These are phyloP conservation scores for Aurelia sp. DNA, from an alignment of 30 jellyfish, hydroid and myxozoan species.

Conservation along the genomic window DNA sequence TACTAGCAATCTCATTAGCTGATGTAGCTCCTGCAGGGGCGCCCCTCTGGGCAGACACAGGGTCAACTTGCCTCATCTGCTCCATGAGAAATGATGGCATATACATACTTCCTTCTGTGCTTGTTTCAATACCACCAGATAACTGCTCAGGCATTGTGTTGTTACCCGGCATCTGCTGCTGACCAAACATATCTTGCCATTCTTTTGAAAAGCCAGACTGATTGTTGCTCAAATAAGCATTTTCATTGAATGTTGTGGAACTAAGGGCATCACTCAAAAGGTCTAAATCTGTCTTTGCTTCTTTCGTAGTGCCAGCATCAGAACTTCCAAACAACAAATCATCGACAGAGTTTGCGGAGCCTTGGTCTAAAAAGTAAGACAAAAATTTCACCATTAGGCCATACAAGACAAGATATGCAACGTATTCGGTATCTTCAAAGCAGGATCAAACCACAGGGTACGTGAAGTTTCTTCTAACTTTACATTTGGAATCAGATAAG, in stretches of 20 bases:
- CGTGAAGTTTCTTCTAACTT: no score
- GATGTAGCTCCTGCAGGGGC: conserved; percentile 78
- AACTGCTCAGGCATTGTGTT: conserved; percentile 4
- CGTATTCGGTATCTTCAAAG: no score
- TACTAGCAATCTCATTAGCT: conserved; percentile 57
- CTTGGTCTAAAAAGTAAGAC: conserved; percentile 17
- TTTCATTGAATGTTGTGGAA: conserved; percentile 70
- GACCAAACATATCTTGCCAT: conserved; percentile 98
- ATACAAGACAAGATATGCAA: no score
- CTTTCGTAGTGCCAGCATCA: conserved; percentile 26
- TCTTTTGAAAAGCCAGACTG: conserved; percentile 79
- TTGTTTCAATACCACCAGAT: conserved; percentile 37
- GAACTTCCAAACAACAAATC: conserved; percentile 87
- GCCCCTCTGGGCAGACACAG: conserved; percentile 66
- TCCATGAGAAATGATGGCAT: conserved; percentile 98
- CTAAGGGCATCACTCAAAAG: conserved; percentile 80
- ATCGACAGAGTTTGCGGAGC: conserved; percentile 75
- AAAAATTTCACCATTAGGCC: no score
- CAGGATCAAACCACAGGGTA: no score
- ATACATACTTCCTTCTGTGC: conserved; percentile 74
- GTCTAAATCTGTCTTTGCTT: conserved; percentile 73
- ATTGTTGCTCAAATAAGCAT: conserved; percentile 36
- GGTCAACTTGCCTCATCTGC: conserved; percentile 95
- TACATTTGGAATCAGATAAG: no score
- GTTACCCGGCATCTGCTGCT: conserved; percentile 32